These are phyloP conservation scores for Ptilorrhoa leucosticta DNA, from an alignment of 2,113 vertebrate genomes.

Conservation along the genomic window DNA sequence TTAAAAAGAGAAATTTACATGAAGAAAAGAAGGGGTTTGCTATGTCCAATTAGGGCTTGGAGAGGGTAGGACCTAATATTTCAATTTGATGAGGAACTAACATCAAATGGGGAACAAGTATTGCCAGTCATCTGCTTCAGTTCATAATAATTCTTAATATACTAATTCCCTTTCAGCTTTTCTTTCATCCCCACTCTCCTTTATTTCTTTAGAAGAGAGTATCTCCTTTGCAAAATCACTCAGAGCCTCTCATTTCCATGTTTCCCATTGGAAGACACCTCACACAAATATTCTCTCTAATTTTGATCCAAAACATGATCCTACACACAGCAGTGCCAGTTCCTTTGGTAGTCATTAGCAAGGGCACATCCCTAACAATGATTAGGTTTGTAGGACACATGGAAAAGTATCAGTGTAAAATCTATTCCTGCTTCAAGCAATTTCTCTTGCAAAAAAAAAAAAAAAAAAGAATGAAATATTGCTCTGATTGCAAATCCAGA, in stretches of 20 bases:
- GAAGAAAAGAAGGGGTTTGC: neutral
- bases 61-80: neutral
- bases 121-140: neutral
- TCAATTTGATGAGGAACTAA: neutral
- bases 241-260: neutral
- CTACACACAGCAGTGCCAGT: neutral
- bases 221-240: neutral
- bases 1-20: neutral
- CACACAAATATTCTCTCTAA: neutral
- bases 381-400: neutral
- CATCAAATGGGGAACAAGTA: neutral
- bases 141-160: neutral
- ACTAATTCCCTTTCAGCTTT: neutral
- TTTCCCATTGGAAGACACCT: neutral
- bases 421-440: neutral
- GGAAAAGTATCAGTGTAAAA: neutral
- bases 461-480: neutral
- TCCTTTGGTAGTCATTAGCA: neutral
- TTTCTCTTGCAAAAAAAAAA: neutral
- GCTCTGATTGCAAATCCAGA: neutral
- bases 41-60: neutral
- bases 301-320: neutral
- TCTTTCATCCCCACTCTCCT: neutral
- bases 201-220: neutral
- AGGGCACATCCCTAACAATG: neutral